Percentiles rank a stretch among this genome's conserved stretches.
phyloP scores from a whole-genome alignment of 2,797 vertebrate species.

The Anabacerthia variegaticeps region DNA sequence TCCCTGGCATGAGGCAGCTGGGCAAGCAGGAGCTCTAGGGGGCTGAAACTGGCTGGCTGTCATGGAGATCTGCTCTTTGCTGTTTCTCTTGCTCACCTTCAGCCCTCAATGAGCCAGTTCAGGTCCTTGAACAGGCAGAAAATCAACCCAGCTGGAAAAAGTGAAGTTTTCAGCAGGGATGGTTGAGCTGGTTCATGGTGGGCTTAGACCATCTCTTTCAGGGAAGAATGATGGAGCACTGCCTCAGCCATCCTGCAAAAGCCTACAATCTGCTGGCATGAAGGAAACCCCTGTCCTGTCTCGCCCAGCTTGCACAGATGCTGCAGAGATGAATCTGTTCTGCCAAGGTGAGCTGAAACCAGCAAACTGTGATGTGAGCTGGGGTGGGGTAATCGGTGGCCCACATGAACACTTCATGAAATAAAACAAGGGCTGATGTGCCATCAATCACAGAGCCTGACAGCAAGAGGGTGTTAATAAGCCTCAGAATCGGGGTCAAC shows the following conservation, averaged over 20 bases:
- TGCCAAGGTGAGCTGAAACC: neutral
- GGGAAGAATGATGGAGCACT: neutral
- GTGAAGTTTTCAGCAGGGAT: neutral
- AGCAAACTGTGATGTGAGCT: neutral
- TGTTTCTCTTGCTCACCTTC: neutral
- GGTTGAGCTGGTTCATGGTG: neutral
- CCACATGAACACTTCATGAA: neutral
- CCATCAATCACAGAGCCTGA: slow-evolving; percentile 38
- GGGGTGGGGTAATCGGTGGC: neutral
- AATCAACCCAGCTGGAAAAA: neutral
- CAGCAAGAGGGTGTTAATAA: slow-evolving; percentile 46
- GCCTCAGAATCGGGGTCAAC: slow-evolving; percentile 49
- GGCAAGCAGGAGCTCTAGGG: neutral
- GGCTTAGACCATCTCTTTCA: neutral
- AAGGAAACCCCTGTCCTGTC: neutral
- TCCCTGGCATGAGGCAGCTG: neutral
- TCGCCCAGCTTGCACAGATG: neutral
- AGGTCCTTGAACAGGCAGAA: neutral
- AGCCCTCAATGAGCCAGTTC: neutral
- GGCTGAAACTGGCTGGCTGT: neutral
- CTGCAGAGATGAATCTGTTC: neutral
- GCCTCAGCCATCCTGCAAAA: neutral
- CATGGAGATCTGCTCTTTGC: neutral
- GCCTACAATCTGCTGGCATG: neutral
- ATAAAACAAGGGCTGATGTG: slow-evolving; percentile 5